Base-by-base conservation (phyloP, 2,797 vertebrate genomes). In the Anguilla anguilla region DNA sequence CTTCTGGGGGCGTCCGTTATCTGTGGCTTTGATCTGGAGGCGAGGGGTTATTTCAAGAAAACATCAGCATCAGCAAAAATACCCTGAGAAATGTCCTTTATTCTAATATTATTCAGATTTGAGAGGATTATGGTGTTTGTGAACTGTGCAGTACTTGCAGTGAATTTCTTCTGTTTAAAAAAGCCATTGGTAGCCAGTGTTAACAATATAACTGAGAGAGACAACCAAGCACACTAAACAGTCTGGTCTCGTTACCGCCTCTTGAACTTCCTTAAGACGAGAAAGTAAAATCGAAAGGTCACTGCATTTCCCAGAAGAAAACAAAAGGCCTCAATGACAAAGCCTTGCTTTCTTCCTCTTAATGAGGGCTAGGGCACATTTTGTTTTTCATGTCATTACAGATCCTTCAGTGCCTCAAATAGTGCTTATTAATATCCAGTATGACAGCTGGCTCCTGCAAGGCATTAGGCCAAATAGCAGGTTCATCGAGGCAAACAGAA, bases 1-100 rank as follows among this genome's bases (percentile, higher is more conserved):
- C 86, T 98, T 99, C 92, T 99, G 98, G 61, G 98, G 98, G 53
- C 98, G 98, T 0, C 98, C 98, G 0, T 98, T 99, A 94, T 99
- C 98, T 81, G 97, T 97, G 0, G 97, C 98, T 95, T 99, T 99
- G 89, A 99, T 97, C 98, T 99, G 92, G 87, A 86, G 51, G 85
- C 13, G 2, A 61, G 9, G 10, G 61, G 35, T 84, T n/a, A 31
- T 84, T 6, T 57, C 55, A 31, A 43, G 51, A 85, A 61, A 64
- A 64, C 35, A 61, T 10, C 19, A 9, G 5, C 19, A 46, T 59
- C 57, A 85, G 79, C 46, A 51, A 51, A n/a, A 49, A 49, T 2
- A 49, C 6, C 0, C 3, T 19, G 2, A n/a, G 46, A 6, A 79
- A 17, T 22, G 35, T 79, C 46, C 11, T 46, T 79, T 79, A 79